Evolutionary conservation across 2,113 vertebrate genomes (phyloP).

Genomic region (Cygnus atratus): DNA sequence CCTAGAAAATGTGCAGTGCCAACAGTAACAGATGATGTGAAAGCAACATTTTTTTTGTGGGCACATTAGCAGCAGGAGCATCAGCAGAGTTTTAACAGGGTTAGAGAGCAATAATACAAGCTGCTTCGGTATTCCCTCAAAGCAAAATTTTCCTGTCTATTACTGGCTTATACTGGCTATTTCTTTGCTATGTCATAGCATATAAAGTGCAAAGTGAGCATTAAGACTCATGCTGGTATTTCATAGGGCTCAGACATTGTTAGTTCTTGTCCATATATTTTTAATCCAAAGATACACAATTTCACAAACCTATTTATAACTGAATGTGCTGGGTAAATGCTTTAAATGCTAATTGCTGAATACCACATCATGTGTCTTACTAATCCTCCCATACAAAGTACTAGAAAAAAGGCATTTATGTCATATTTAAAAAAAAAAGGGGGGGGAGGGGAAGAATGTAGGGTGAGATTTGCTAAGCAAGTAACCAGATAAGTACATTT

Average conservation of each 20-base stretch:
- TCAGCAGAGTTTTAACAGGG: constrained; percentile 6
- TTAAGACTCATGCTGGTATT: neutral
- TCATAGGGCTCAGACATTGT: neutral
- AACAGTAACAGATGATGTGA: neutral
- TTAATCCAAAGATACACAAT: neutral
- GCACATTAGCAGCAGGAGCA: neutral
- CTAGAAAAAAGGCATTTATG: neutral
- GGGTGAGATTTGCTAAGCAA: neutral
- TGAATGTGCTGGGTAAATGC: neutral
- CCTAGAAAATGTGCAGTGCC: neutral
- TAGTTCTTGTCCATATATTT: neutral
- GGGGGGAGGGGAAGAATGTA: neutral
- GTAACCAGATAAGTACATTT: neutral
- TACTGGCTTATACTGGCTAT: neutral
- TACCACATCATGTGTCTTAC: neutral
- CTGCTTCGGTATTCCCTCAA: neutral
- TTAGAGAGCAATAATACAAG: neutral
- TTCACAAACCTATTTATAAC: constrained; percentile 5
- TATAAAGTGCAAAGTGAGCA: neutral
- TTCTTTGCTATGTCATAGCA: neutral
- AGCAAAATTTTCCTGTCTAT: neutral
- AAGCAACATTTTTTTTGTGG: constrained; percentile 9
- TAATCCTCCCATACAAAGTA: neutral
- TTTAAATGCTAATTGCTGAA: neutral
- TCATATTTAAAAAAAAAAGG: neutral